These are phyloP conservation scores for Galeruca laticollis DNA, from an alignment of 2,888 invertebrate species.

Conservation along the genomic window DNA sequence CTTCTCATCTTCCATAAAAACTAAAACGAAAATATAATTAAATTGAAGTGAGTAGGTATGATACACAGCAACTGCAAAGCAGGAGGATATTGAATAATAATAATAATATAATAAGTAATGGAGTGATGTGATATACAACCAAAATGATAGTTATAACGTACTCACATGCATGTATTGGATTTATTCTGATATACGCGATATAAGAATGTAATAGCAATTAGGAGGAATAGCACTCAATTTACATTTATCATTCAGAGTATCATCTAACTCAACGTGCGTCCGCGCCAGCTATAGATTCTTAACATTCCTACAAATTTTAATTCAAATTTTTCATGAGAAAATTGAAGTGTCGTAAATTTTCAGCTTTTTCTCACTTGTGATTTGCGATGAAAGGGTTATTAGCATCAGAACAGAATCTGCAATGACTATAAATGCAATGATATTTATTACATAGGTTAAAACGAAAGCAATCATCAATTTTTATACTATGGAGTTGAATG, in stretches of 20 bases:
- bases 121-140: conserved; percentile 35
- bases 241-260: conserved; percentile 31
- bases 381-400: conserved; percentile 14
- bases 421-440: background rate
- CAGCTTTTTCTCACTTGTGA: conserved; percentile 15
- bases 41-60: too few species aligned
- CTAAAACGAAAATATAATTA: too few species aligned
- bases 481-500: background rate
- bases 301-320: conserved; percentile 25
- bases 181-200: conserved; percentile 32
- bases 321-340: conserved; percentile 2
- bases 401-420: background rate
- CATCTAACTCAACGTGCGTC: conserved; percentile 30
- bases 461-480: background rate
- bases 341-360: conserved; percentile 12
- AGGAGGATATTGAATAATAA: conserved; percentile 13
- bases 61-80: too few species aligned
- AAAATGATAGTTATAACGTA: conserved; percentile 40
- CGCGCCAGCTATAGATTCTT: conserved; percentile 22
- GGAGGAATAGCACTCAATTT: conserved; percentile 34
- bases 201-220: conserved; percentile 34
- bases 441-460: background rate
- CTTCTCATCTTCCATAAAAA: too few species aligned
- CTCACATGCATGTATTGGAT: conserved; percentile 42
- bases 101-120: conserved; percentile 23